Evolutionary conservation across 64 coral and sea anemone genomes (phyloP).

Genomic region (Dendrophyllia cribrosa): DNA sequence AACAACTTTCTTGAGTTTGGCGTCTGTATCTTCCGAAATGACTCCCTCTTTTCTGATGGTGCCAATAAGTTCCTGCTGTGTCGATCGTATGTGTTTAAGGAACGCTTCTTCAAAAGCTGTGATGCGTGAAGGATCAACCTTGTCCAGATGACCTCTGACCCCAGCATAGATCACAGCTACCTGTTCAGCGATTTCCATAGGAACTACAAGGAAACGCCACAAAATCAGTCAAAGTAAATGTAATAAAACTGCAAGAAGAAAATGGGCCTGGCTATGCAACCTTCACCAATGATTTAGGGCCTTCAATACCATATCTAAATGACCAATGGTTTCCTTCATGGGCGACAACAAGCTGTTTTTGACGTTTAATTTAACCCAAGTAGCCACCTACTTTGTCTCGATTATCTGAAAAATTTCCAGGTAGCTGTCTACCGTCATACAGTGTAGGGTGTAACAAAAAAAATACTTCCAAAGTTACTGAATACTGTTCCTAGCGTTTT

Average conservation of each 20-base stretch:
- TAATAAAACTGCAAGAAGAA: neutral
- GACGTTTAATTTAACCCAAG: too few relatives aligned
- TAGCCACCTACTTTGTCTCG: too few relatives aligned
- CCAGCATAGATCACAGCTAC: constrained; percentile 96
- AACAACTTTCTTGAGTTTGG: constrained; percentile 93
- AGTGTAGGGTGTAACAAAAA: too few relatives aligned
- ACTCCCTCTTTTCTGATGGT: constrained; percentile 85
- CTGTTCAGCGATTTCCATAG: constrained; percentile 98
- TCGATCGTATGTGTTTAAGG: constrained; percentile 86
- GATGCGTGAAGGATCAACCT: constrained; percentile 91
- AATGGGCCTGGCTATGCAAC: too few relatives aligned
- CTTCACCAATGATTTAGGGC: too few relatives aligned
- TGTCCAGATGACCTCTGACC: constrained; percentile 95
- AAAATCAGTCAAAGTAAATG: neutral
- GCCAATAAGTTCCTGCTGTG: constrained; percentile 85
- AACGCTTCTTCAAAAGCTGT: constrained; percentile 94
- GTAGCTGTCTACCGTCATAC: too few relatives aligned
- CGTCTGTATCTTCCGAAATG: constrained; percentile 91
- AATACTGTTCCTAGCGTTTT: too few relatives aligned
- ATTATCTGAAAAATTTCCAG: too few relatives aligned
- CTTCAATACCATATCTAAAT: too few relatives aligned
- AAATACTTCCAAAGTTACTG: too few relatives aligned
- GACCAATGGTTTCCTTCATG: too few relatives aligned
- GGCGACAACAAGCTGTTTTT: too few relatives aligned
- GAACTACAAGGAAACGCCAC: constrained; percentile 60